Evolutionary conservation across 2,888 invertebrate genomes (phyloP).

Genomic region (Zootermopsis nevadensis): DNA sequence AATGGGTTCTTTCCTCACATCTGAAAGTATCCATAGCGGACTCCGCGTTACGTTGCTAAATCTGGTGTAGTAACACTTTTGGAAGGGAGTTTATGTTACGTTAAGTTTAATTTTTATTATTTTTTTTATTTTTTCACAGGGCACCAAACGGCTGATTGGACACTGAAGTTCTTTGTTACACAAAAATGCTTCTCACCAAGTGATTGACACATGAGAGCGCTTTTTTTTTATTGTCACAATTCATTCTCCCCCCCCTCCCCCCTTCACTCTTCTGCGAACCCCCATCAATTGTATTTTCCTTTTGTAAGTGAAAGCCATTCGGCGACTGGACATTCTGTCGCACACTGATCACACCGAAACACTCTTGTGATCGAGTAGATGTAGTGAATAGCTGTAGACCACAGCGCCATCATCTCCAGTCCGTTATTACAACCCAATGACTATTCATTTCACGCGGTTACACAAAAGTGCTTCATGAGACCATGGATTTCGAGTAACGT

Average conservation of each 20-base stretch:
- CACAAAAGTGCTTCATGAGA: background rate
- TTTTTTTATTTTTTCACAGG: background rate
- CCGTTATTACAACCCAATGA: background rate
- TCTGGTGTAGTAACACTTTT: background rate
- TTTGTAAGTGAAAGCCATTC: slow-evolving; percentile 33
- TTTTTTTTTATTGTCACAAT: background rate
- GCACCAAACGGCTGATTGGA: slow-evolving; percentile 6
- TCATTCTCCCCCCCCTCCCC: background rate
- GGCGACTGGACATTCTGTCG: slow-evolving; percentile 7
- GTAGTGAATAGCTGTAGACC: no score
- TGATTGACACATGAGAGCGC: slow-evolving; percentile 7
- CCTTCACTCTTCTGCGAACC: background rate
- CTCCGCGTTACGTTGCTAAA: background rate
- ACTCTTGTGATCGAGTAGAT: background rate
- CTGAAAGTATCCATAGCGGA: no score
- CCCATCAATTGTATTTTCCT: slow-evolving; percentile 15
- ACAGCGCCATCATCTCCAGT: background rate
- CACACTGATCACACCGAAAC: background rate
- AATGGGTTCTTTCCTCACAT: no score
- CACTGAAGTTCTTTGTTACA: background rate
- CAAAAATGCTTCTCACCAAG: slow-evolving; percentile 16
- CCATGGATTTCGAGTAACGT: no score
- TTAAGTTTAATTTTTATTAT: background rate
- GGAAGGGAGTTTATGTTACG: background rate
- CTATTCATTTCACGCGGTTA: background rate